Conservation (phyloP, 1,140 invertebrate species). For the Caenorhabditis briggsae region DNA sequence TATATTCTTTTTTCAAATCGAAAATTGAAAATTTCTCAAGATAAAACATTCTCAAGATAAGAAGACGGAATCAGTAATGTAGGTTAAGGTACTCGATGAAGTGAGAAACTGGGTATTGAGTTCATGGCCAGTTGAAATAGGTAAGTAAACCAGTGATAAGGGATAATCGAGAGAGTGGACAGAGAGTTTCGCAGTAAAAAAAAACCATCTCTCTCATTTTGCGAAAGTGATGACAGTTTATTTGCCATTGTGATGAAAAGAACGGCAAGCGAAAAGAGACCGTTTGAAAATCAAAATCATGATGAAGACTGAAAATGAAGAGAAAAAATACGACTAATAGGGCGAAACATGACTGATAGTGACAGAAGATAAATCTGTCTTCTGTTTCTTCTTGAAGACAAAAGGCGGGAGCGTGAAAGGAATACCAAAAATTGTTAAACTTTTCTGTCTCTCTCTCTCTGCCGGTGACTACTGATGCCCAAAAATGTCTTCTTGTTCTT, state of each 20-base stretch:
- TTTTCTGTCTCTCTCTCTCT: neutral
- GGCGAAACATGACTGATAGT: neutral
- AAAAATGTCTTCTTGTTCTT: conserved; percentile 3
- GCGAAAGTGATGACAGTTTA: neutral
- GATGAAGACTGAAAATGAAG: neutral
- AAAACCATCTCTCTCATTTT: neutral
- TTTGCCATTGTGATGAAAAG: conserved; percentile 32
- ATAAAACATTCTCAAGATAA: neutral
- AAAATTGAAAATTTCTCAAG: neutral
- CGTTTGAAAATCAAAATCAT: neutral
- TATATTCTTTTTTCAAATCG: too few species aligned
- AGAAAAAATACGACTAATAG: neutral
- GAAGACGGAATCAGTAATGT: neutral
- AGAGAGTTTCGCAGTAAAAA: conserved; percentile 4
- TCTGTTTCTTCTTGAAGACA: conserved; percentile 11
- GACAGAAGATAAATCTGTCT: neutral
- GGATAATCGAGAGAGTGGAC: neutral
- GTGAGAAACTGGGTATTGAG: conserved; percentile 30
- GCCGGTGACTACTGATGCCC: neutral
- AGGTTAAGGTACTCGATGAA: neutral
- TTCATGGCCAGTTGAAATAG: neutral
- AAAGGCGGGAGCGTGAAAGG: neutral
- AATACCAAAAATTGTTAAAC: conserved; percentile 42
- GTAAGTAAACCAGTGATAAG: neutral
- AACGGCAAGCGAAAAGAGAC: neutral